Percentiles rank a stretch among this genome's conserved stretches.
These are phyloP conservation scores for Phylloscopus trochiloides DNA, from an alignment of 2,113 vertebrate species.

Conservation along the genomic window DNA sequence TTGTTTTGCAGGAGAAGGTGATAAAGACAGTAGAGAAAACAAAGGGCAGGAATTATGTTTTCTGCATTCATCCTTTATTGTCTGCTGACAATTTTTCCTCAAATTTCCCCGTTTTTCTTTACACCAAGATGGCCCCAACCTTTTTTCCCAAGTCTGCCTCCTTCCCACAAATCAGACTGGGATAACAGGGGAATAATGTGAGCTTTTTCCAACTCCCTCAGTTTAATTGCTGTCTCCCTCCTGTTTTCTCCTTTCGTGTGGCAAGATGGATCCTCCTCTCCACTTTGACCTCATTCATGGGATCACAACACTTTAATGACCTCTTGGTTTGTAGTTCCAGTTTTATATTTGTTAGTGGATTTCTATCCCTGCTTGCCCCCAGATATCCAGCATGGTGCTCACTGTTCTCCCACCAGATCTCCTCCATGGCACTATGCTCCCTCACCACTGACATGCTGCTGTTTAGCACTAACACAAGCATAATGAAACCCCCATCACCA, in stretches of 20 bases:
- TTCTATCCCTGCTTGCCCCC: neutral
- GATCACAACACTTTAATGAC: neutral
- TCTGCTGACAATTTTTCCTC: neutral
- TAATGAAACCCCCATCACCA: conserved; percentile 10
- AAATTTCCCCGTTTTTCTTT: neutral
- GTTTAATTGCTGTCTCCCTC: neutral
- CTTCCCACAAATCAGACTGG: neutral
- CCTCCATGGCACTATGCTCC: neutral
- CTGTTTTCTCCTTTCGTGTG: neutral
- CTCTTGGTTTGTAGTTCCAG: neutral
- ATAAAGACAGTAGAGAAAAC: neutral
- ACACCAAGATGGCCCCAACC: neutral
- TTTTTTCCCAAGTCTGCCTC: neutral
- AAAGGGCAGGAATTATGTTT: neutral
- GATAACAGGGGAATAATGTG: neutral
- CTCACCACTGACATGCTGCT: neutral
- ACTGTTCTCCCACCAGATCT: neutral
- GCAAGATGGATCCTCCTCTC: neutral
- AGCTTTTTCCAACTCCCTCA: neutral
- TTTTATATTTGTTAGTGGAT: neutral
- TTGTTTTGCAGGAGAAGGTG: neutral
- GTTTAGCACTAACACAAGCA: neutral
- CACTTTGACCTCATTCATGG: neutral
- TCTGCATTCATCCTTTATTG: neutral
- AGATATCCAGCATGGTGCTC: neutral